Evolutionary conservation across 2,797 vertebrate species (phyloP), one percentile per base, ranked within the genome.

Genomic region (Cyclopterus lumpus): DNA sequence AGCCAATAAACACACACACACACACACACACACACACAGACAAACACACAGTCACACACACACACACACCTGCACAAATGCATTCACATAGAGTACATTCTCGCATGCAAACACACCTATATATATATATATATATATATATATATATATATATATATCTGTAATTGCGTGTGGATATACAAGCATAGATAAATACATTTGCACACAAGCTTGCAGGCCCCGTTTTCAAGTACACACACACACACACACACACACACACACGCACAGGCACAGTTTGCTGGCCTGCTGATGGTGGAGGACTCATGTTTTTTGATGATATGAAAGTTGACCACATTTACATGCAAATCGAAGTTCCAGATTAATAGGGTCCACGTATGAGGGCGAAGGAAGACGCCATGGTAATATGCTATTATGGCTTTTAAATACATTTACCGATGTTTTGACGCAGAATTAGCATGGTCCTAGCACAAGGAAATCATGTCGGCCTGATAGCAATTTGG

Each of bases 321-420:
- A 99, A 99, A 98, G 96, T 98, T 98, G 97, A 98, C 96, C 95
- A 86, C 97, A 99, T 99, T 99, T 99, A 99, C 97, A 99, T 99
- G 97, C 97, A 99, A 99, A 99, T 99, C 95, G 98, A 98, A 99
- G 97, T 99, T 97, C 95, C 96, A 97, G 96, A 99, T 99, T 99
- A 99, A 98, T 97, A 96, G 96, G 93, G 95, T 95, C 95, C 95
- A 95, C 95, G 95, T 96, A 89, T 76, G 86, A 89, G 88, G 88
- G 90, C 77, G 89, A 95, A 94, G 95, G 94, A 95, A 95, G 96
- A 96, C 95, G 95, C 95, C 95, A 95, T 95, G 94, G 96, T 99
- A 98, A 98, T 98, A 96, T 95, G 95, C 96, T 96, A 97, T 98
- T 97, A 98, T 96, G 95, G 96, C 96, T 97, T 97, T 98, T 99